These are phyloP conservation scores for Protobothrops flavoviridis DNA, from an alignment of 2,113 vertebrate genomes.

Conservation along the genomic window DNA sequence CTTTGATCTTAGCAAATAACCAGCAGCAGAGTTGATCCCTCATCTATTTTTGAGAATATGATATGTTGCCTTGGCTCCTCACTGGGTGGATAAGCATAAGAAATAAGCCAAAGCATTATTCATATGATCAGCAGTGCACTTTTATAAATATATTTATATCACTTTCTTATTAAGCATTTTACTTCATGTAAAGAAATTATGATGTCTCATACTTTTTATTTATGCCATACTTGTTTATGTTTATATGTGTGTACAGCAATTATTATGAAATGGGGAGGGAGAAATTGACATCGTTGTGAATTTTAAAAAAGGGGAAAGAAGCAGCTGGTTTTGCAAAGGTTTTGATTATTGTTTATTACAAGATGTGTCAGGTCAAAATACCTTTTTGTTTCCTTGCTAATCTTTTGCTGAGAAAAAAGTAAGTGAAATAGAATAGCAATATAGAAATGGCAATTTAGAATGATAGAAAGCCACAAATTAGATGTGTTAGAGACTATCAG, in stretches of 20 bases:
- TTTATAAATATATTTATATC: slow-evolving; percentile 89
- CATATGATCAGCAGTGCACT: slow-evolving; percentile 87
- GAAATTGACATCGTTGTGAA: slow-evolving; percentile 72
- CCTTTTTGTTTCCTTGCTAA: slow-evolving; percentile 61
- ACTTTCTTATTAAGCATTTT: slow-evolving; percentile 82
- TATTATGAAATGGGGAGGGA: slow-evolving; percentile 70
- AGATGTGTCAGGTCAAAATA: slow-evolving; percentile 69
- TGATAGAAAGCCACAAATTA: not conserved
- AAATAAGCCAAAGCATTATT: slow-evolving; percentile 77
- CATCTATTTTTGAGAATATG: slow-evolving; percentile 29
- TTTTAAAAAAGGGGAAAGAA: slow-evolving; percentile 71
- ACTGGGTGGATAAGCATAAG: slow-evolving; percentile 57
- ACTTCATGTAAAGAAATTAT: slow-evolving; percentile 78
- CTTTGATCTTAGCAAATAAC: not conserved
- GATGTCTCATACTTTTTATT: slow-evolving; percentile 83
- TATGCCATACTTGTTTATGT: slow-evolving; percentile 86
- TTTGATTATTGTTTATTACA: slow-evolving; percentile 72
- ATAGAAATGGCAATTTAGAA: not conserved
- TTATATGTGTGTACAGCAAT: slow-evolving; percentile 80
- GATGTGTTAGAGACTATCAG: not conserved
- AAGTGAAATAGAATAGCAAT: not conserved
- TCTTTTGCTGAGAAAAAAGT: too few species aligned
- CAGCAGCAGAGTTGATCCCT: slow-evolving; percentile 18
- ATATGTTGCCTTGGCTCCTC: slow-evolving; percentile 41
- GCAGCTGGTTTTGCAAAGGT: slow-evolving; percentile 95